phyloP scores from a whole-genome alignment of 2,888 invertebrate genomes.

The Periphyllus acericola region DNA sequence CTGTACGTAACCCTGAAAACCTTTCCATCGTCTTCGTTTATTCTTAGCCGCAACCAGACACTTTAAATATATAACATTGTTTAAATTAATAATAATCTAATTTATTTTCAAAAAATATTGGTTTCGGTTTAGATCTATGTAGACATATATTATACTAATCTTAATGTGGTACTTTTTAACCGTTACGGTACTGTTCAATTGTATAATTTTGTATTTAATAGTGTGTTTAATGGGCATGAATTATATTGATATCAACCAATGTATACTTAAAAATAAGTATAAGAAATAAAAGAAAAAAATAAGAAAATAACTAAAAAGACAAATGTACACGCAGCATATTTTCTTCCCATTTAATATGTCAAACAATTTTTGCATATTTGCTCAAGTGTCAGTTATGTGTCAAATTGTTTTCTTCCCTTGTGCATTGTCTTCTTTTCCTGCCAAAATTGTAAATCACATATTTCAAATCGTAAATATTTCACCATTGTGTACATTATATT shows the following conservation, averaged over 20 bases:
- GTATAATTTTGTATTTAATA: slow-evolving; percentile 9
- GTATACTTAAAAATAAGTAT: slow-evolving; percentile 3
- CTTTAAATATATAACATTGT: background rate
- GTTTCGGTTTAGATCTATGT: slow-evolving; percentile 32
- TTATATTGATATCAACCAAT: background rate
- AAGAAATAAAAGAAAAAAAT: background rate
- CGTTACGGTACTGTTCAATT: slow-evolving; percentile 9
- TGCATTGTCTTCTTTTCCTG: background rate
- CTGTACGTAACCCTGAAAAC: background rate
- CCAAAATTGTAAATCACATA: slow-evolving; percentile 21
- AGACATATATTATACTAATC: slow-evolving; percentile 29
- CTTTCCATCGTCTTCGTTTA: slow-evolving; percentile 6
- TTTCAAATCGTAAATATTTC: background rate
- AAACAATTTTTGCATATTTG: slow-evolving; percentile 34
- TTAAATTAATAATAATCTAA: slow-evolving; percentile 15
- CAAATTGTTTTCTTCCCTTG: slow-evolving; percentile 10
- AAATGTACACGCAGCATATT: background rate
- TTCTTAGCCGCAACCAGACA: background rate
- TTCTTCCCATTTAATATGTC: background rate
- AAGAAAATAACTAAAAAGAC: background rate
- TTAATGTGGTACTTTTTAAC: slow-evolving; percentile 27
- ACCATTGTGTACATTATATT: background rate
- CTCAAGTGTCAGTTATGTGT: slow-evolving; percentile 44
- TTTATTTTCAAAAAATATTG: slow-evolving; percentile 24
- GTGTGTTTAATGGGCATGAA: background rate